Evolutionary conservation across 2,888 invertebrate genomes (phyloP).

Genomic region (Myopa tessellatipennis): DNA sequence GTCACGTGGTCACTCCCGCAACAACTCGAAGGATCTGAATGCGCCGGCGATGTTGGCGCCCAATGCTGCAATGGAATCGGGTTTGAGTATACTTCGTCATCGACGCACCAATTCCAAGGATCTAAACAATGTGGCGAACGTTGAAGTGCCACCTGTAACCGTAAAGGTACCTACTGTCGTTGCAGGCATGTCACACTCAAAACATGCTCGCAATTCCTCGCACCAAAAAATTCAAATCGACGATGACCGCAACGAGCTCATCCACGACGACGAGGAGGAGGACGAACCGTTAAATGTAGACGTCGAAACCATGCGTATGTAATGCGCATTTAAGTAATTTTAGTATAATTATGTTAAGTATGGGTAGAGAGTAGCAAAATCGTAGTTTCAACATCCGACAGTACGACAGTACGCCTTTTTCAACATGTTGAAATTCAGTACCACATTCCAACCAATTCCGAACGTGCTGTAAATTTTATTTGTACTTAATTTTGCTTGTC

Average conservation of each 20-base stretch:
- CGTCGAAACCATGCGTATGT: background rate
- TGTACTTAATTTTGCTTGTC: slow-evolving; percentile 16
- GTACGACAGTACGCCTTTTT: slow-evolving; percentile 15
- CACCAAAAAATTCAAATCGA: slow-evolving; percentile 67
- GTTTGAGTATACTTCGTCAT: slow-evolving; percentile 70
- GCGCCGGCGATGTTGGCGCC: slow-evolving; percentile 38
- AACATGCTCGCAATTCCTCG: slow-evolving; percentile 60
- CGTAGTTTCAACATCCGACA: slow-evolving; percentile 18
- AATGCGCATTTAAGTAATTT: background rate
- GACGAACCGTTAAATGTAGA: slow-evolving; percentile 4
- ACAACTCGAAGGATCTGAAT: slow-evolving; percentile 69
- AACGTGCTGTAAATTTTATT: slow-evolving; percentile 2
- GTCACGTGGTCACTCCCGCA: slow-evolving; percentile 69
- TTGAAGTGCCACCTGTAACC: background rate
- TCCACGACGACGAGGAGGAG: slow-evolving; percentile 51
- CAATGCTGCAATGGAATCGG: slow-evolving; percentile 48
- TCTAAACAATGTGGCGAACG: slow-evolving; percentile 55
- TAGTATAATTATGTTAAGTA: background rate
- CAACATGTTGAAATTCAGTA: background rate
- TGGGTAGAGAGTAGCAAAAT: slow-evolving; percentile 2
- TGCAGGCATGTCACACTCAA: slow-evolving; percentile 36
- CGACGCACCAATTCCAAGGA: slow-evolving; percentile 74
- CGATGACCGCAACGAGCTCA: slow-evolving; percentile 64
- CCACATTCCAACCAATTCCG: slow-evolving; percentile 10
- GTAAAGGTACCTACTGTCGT: background rate